Percentiles rank a stretch among this genome's conserved stretches.
Conservation (phyloP, 2,113 vertebrate genomes). For the Rhinoptilus africanus region DNA sequence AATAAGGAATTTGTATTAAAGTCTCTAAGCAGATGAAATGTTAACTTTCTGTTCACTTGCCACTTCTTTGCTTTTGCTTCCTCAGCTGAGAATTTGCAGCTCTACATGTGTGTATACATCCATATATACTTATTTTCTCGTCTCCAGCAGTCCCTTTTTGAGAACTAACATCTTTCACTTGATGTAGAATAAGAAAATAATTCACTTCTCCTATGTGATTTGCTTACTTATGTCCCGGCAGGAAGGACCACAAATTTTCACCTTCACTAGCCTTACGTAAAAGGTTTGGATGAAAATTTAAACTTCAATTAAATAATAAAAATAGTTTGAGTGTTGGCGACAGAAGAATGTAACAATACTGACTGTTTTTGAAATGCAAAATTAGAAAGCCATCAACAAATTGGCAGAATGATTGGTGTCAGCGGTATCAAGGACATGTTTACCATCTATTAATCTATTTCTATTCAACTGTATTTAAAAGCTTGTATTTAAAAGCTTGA, state of each 20-base stretch:
- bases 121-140: background rate
- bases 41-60: background rate
- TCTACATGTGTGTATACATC: background rate
- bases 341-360: background rate
- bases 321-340: background rate
- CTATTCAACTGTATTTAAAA: background rate
- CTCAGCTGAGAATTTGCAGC: background rate
- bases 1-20: background rate
- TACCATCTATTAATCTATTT: background rate
- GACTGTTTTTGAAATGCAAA: background rate
- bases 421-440: background rate
- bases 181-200: background rate
- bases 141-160: background rate
- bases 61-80: background rate
- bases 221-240: background rate
- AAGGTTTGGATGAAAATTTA: background rate
- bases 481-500: background rate
- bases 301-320: background rate
- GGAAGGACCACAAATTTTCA: background rate
- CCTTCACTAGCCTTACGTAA: background rate
- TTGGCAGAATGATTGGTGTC: background rate
- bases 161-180: background rate
- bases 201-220: fast-evolving
- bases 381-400: background rate
- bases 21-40: fast-evolving